phyloP scores from a whole-genome alignment of 1,140 invertebrate species.

The Macrotrachela quadricornifera region DNA sequence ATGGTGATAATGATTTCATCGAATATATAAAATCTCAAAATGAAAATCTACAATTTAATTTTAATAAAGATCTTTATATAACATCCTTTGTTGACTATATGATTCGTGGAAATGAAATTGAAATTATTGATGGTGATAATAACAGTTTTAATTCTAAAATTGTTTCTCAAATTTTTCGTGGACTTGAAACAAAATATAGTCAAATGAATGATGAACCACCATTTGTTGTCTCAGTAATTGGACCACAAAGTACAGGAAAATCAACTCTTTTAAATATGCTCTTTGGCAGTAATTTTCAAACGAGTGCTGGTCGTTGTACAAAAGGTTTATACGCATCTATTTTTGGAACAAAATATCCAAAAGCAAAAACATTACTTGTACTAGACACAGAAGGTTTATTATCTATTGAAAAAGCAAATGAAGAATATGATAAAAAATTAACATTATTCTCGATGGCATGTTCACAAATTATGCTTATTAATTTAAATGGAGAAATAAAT shows the following conservation, averaged over 20 bases:
- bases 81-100: too few species aligned
- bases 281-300: conserved; percentile 6
- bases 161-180: too few species aligned
- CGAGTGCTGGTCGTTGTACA: conserved; percentile 9
- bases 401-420: background rate
- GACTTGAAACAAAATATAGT: too few species aligned
- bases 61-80: too few species aligned
- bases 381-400: background rate
- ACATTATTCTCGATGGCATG: background rate
- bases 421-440: background rate
- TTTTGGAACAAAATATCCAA: background rate
- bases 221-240: conserved; percentile 4
- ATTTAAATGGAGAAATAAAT: background rate
- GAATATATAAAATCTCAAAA: too few species aligned
- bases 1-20: too few species aligned
- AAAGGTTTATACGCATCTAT: conserved; percentile 6
- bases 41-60: too few species aligned
- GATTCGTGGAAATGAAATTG: too few species aligned
- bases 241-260: conserved; percentile 7
- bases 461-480: background rate
- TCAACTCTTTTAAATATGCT: conserved; percentile 6
- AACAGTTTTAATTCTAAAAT: too few species aligned
- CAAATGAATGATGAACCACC: background rate
- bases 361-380: background rate
- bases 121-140: too few species aligned